Conservation (phyloP, 2,113 vertebrate genomes). For the Dasyurus viverrinus region DNA sequence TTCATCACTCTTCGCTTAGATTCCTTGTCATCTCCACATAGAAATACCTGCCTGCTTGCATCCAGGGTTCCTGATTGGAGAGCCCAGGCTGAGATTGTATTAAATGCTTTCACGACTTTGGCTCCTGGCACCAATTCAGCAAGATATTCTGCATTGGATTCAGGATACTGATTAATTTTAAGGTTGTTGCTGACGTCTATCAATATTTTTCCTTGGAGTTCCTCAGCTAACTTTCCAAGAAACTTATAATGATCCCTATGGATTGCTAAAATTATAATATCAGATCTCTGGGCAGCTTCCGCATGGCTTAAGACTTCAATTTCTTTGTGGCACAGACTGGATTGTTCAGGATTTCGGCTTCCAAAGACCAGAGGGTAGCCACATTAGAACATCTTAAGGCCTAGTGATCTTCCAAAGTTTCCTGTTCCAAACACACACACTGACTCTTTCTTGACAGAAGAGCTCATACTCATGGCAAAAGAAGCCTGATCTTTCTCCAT, state of each 20-base stretch:
- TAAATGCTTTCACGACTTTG: conserved; percentile 94
- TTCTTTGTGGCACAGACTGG: conserved; percentile 83
- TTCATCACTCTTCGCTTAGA: conserved; percentile 92
- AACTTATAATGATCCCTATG: conserved; percentile 91
- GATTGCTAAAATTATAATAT: conserved; percentile 88
- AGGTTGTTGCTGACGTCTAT: conserved; percentile 97
- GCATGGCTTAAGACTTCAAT: conserved; percentile 85
- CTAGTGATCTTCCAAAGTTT: conserved; percentile 87
- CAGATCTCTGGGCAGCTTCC: conserved; percentile 86
- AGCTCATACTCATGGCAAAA: conserved; percentile 62
- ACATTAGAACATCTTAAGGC: conserved; percentile 85
- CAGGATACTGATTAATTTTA: conserved; percentile 89
- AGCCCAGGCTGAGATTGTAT: conserved; percentile 96
- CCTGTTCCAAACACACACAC: conserved; percentile 91
- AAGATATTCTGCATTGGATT: conserved; percentile 95
- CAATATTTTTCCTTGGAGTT: conserved; percentile 91
- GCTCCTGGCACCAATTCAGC: conserved; percentile 88
- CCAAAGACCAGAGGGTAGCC: conserved; percentile 86
- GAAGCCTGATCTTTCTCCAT: conserved; percentile 82
- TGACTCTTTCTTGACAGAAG: conserved; percentile 75
- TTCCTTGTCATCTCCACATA: conserved; percentile 90
- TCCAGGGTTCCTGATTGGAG: conserved; percentile 94
- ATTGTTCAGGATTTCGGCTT: conserved; percentile 81
- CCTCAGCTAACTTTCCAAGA: conserved; percentile 81
- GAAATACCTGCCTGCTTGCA: conserved; percentile 93